Evolutionary conservation across 2,113 vertebrate species (phyloP), one percentile per base, ranked within the genome.

Genomic region (Carlito syrichta): DNA sequence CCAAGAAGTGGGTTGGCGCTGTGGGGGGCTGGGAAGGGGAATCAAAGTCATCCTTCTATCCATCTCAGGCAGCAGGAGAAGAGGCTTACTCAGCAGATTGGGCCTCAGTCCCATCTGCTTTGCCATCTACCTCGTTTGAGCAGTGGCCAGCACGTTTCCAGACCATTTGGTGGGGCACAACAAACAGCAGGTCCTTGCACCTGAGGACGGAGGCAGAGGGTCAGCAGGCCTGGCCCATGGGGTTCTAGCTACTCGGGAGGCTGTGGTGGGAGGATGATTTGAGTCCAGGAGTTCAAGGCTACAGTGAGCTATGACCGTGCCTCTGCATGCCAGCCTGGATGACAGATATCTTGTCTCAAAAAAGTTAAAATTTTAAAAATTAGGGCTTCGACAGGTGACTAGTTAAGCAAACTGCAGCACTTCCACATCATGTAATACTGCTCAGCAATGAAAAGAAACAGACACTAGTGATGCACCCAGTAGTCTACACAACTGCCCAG

Each of bases 41-140:
- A 66, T 69, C 4, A 6, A 38, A 50, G 84, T n/a, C 71, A n/a
- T 94, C 68, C n/a, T n/a, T n/a, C n/a, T n/a, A 10, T 86, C 94
- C n/a, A 8, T 45, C 83, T 68, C 8, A 0, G 86, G 89, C 74
- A 54, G 63, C 58, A 73, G 73, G 27, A 69, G 50, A 20, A 74
- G 86, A 78, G 68, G 93, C 81, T 98, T 99, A 99, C 84, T 99
- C 99, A 58, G 99, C 97, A 97, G 99, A 98, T 98, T 99, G 99
- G 98, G 99, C 98, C 93, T 99, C 99, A 0, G 99, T 98, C 86
- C 98, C 98, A 27, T 99, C 99, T 0, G 97, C 97, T 98, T 99
- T 99, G 97, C 98, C 90, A 0, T 99, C 99, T 48, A 98, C 99
- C 56, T 99, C 99, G 0, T 99, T 99, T 0, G 99, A 99, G 97